phyloP scores from a whole-genome alignment of 2,888 invertebrate species.

The Eupithecia tripunctaria region DNA sequence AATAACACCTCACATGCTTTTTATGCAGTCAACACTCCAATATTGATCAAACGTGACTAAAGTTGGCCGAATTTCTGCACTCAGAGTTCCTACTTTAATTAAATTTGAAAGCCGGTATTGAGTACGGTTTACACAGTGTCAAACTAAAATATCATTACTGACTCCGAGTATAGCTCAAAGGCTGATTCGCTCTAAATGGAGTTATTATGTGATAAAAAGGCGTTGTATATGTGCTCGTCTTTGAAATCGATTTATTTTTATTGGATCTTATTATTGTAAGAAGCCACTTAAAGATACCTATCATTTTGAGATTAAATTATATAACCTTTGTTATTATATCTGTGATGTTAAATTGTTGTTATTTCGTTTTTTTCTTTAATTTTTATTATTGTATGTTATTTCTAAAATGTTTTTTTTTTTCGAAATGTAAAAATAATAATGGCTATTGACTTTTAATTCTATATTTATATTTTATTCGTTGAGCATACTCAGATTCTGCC shows the following conservation, averaged over 20 bases:
- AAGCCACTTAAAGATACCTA: neutral
- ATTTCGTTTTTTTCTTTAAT: neutral
- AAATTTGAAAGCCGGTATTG: neutral
- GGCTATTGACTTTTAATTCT: neutral
- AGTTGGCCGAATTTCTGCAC: neutral
- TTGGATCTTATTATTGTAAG: constrained; percentile 17
- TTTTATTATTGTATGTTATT: neutral
- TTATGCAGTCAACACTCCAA: neutral
- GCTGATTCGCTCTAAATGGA: neutral
- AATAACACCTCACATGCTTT: neutral
- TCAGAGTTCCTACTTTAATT: neutral
- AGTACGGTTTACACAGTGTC: neutral
- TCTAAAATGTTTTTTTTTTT: neutral
- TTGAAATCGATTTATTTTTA: constrained; percentile 5
- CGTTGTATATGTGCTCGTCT: neutral
- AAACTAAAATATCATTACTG: neutral
- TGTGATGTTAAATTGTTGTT: neutral
- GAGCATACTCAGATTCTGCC: neutral
- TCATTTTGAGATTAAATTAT: constrained; percentile 5
- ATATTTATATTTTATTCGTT: neutral
- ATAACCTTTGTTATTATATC: neutral
- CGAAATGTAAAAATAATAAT: neutral
- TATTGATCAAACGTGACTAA: neutral
- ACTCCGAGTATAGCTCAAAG: neutral
- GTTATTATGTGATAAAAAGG: neutral